Base-by-base conservation (phyloP, 2,113 vertebrate genomes). In the Lophura nycthemera region DNA sequence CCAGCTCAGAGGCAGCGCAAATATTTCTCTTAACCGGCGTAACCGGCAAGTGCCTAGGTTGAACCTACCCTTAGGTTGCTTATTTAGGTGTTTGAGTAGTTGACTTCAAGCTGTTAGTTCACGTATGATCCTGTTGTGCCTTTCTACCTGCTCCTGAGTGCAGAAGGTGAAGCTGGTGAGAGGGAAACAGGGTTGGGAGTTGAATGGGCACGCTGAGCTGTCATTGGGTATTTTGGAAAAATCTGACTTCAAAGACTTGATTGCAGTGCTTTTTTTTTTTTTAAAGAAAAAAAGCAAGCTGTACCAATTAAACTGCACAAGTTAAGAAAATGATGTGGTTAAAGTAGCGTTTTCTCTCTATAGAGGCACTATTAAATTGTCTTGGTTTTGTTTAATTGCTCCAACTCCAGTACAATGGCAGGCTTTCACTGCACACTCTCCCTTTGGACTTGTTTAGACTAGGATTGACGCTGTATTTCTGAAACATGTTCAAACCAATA, bases 401-500 rank as follows among this genome's bases (percentile, higher is more conserved):
- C 83, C 0, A 8, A 12, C 65, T 92, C 91, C 91, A 95, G 80
- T 64, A 71, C 54, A 86, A 88, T 74, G 89, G 83, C 52, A 92
- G 81, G 88, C 76, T 93, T 90, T 95, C 85, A 81, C 72, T 92
- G 76, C 61, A 19, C 0, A 5, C 76, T 87, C 43, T 74, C 60
- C 74, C 89, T 83, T 83, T 81, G 80, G 95, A 61, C 96, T 97
- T 96, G 95, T 97, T 96, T 95, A 94, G 95, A 54, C 93, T 90
- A 72, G 29, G n/a, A 43, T 65, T 86, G 69, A 78, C 0, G 16
- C 38, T 88, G 8, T 81, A 88, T 81, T 95, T 79, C 83, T 86
- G 93, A 92, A 92, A 86, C 91, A 11, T 91, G 91, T 94, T 96
- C 88, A 63, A 86, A 88, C 69, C 92, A 96, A 2, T 78, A 45